Evolutionary conservation across 2,113 vertebrate genomes (phyloP).

Genomic region (Ictidomys tridecemlineatus): DNA sequence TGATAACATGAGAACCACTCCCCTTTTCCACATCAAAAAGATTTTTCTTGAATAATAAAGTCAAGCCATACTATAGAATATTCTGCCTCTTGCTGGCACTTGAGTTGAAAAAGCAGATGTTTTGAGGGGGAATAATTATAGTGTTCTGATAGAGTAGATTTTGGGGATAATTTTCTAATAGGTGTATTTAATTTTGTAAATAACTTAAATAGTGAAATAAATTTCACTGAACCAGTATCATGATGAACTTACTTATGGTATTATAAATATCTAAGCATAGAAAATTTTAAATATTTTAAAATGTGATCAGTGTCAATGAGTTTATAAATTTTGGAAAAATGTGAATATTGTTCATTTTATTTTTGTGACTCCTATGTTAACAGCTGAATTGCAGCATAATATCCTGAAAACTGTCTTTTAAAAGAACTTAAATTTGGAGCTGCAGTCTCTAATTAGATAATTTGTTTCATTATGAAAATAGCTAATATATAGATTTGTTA

Average conservation of each 20-base stretch:
- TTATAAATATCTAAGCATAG: slow-evolving; percentile 1
- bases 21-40: background rate
- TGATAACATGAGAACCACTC: background rate
- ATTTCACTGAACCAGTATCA: background rate
- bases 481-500: background rate
- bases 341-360: slow-evolving; percentile 10
- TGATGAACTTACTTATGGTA: background rate
- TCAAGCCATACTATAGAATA: background rate
- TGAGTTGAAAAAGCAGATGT: background rate
- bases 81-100: background rate
- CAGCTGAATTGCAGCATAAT: slow-evolving; percentile 32
- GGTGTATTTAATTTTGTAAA: background rate
- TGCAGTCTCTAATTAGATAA: background rate
- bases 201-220: background rate
- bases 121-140: background rate
- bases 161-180: background rate
- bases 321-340: background rate
- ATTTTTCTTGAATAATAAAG: background rate
- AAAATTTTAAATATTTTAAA: slow-evolving; percentile 44
- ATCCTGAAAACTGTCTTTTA: slow-evolving; percentile 53
- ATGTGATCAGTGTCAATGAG: background rate
- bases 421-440: background rate
- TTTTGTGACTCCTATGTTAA: slow-evolving; percentile 31
- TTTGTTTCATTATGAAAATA: slow-evolving; percentile 27
- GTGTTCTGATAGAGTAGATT: background rate